Conservation (phyloP, 2,113 vertebrate genomes). For the Gadus chalcogrammus region DNA sequence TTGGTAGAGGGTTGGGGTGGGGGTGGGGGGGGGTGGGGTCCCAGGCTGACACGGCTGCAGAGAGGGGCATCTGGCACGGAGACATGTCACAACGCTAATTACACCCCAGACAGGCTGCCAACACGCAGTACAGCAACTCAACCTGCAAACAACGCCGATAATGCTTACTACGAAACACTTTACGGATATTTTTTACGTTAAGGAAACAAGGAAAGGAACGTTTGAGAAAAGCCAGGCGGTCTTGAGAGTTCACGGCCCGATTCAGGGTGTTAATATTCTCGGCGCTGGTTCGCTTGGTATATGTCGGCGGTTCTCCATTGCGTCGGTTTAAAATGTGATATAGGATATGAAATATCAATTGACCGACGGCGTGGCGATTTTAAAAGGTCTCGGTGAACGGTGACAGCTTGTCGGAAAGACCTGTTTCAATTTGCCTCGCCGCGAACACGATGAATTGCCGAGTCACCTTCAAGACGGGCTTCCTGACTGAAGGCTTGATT, state of each 20-base stretch:
- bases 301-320: no score
- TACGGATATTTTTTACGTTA: no score
- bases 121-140: no score
- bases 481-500: slow-evolving; percentile 66
- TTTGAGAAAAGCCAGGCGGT: no score
- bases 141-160: no score
- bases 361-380: slow-evolving; percentile 70
- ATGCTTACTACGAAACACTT: no score
- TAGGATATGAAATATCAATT: slow-evolving; percentile 59
- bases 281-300: no score
- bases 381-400: slow-evolving; percentile 60
- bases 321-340: slow-evolving; percentile 38
- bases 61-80: slow-evolving; percentile 32
- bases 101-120: no score
- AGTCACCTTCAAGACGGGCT: slow-evolving; percentile 73
- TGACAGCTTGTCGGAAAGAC: slow-evolving; percentile 67
- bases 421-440: slow-evolving; percentile 58
- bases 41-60: slow-evolving; percentile 29
- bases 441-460: slow-evolving; percentile 51
- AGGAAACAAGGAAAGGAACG: no score
- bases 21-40: background rate
- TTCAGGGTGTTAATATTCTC: no score
- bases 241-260: no score
- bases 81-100: slow-evolving; percentile 60
- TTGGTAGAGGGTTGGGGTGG: background rate